phyloP scores from a whole-genome alignment of 2,113 vertebrate species.

The Limanda limanda region DNA sequence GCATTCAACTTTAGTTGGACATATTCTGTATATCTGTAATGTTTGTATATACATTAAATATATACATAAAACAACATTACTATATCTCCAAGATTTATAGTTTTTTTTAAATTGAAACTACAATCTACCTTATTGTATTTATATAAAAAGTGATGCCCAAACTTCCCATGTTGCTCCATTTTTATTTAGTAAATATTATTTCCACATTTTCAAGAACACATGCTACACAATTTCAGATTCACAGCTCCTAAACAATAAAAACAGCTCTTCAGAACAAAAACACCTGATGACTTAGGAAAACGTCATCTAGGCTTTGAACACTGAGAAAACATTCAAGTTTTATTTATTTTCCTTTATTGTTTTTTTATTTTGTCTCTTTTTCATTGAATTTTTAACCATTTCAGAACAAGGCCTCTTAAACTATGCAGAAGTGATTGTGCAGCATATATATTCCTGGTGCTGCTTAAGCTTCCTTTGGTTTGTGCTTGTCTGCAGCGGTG shows the following conservation, averaged over 20 bases:
- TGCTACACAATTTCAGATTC: constrained; percentile 80
- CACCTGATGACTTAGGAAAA: constrained; percentile 72
- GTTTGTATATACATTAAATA: too few species aligned
- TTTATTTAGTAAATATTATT: constrained; percentile 84
- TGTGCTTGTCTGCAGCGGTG: constrained; percentile 84
- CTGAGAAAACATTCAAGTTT: constrained; percentile 83
- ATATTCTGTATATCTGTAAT: too few species aligned
- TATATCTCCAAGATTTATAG: too few species aligned
- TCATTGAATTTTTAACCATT: constrained; percentile 52
- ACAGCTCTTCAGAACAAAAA: constrained; percentile 67
- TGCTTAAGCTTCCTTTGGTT: constrained; percentile 84
- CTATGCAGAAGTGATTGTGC: constrained; percentile 83
- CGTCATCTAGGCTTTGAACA: constrained; percentile 71
- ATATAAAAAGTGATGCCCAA: neutral
- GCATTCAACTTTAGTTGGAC: too few species aligned
- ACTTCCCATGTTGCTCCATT: constrained; percentile 41
- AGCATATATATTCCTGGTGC: constrained; percentile 80
- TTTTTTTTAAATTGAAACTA: too few species aligned
- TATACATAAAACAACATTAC: too few species aligned
- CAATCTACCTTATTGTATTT: too few species aligned
- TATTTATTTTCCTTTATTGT: constrained; percentile 33
- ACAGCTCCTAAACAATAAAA: constrained; percentile 77
- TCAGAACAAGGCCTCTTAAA: constrained; percentile 80
- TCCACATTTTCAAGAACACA: constrained; percentile 82
- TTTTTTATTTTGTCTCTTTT: constrained; percentile 15